Percentiles rank a stretch among this genome's conserved stretches.
phyloP scores from a whole-genome alignment of 2,113 vertebrate species.

The Alectura lathami region DNA sequence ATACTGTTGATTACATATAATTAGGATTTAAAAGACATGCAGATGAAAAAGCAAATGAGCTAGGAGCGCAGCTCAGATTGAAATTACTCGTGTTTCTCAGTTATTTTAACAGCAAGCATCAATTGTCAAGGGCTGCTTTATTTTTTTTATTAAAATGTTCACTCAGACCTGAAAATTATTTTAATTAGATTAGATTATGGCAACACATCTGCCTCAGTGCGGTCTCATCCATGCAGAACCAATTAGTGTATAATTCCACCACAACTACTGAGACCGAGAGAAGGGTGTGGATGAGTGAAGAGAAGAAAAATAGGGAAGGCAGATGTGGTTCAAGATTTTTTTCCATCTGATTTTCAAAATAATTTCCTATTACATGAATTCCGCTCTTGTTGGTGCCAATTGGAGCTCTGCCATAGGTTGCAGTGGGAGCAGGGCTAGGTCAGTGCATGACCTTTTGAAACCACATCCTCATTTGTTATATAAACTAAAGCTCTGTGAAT shows the following conservation, averaged over 20 bases:
- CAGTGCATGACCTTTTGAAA: not conserved
- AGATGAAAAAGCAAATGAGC: conserved; percentile 2
- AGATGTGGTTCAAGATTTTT: not conserved
- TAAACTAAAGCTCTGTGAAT: not conserved
- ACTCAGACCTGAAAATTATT: conserved; percentile 43
- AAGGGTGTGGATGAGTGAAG: not conserved
- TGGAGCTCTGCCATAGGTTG: not conserved
- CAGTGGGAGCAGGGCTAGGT: not conserved
- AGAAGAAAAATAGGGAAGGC: not conserved
- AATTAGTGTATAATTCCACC: conserved; percentile 24
- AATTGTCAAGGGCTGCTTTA: not conserved
- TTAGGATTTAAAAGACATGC: conserved; percentile 49
- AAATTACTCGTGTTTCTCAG: conserved; percentile 34
- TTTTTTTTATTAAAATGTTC: conserved; percentile 2
- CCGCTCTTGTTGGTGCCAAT: not conserved
- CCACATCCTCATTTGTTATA: not conserved
- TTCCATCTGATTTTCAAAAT: conserved; percentile 7
- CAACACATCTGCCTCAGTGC: not conserved
- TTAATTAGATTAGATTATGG: conserved; percentile 39
- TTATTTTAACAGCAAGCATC: conserved; percentile 27
- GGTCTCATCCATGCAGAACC: conserved; percentile 6
- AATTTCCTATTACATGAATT: not conserved
- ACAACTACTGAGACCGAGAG: not conserved
- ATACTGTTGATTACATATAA: conserved; percentile 50
- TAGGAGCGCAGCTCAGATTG: not conserved